phyloP scores from a whole-genome alignment of 2,113 vertebrate species.

The Gambusia affinis region DNA sequence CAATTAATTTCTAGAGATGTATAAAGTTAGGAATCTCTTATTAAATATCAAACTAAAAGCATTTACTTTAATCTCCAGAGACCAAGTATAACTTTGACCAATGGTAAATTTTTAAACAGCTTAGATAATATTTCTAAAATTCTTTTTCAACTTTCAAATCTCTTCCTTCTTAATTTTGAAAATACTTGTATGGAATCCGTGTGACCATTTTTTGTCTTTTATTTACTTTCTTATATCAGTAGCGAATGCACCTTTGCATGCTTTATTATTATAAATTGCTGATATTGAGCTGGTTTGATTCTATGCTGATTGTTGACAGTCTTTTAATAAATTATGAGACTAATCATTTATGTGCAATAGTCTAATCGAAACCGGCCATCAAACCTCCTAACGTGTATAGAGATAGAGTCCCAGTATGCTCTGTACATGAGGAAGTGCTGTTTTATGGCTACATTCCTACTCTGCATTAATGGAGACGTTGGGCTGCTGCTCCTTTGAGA shows the following conservation, averaged over 20 bases:
- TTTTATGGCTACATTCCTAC: slow-evolving; percentile 79
- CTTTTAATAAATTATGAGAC: background rate
- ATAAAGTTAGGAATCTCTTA: too few species aligned
- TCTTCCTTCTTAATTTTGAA: too few species aligned
- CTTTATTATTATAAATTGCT: background rate
- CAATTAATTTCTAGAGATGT: too few species aligned
- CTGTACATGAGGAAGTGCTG: slow-evolving; percentile 73
- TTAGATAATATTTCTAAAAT: too few species aligned
- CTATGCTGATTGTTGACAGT: background rate
- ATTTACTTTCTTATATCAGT: background rate
- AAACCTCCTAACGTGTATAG: slow-evolving; percentile 4
- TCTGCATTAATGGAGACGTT: slow-evolving; percentile 77
- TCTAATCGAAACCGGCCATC: background rate
- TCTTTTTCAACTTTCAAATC: too few species aligned
- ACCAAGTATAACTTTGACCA: too few species aligned
- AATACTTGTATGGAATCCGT: too few species aligned
- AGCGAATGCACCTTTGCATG: background rate
- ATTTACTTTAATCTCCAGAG: too few species aligned
- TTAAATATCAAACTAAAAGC: too few species aligned
- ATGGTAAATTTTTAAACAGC: too few species aligned
- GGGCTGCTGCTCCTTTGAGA: slow-evolving; percentile 75
- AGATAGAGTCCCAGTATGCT: slow-evolving; percentile 36
- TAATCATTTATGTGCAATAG: background rate
- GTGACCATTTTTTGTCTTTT: background rate
- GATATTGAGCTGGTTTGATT: background rate